Percentiles rank a stretch among this genome's conserved stretches.
phyloP scores from a whole-genome alignment of 2,888 invertebrate genomes.

The Dilophus febrilis region DNA sequence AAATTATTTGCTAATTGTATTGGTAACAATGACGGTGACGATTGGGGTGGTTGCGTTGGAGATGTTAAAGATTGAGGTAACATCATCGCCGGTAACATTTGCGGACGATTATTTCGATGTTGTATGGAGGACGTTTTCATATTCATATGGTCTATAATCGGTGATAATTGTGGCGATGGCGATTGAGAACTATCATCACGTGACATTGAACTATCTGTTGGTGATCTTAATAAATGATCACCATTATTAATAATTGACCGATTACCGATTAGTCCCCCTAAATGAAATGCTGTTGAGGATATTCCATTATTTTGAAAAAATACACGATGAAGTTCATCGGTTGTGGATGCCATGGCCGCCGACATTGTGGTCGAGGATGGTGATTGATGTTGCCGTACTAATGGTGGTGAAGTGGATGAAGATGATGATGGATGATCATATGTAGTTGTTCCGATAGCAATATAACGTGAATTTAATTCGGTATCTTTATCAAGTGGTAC shows the following conservation, averaged over 20 bases:
- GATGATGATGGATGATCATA: slow-evolving; percentile 2
- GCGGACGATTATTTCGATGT: slow-evolving; percentile 18
- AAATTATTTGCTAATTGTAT: no score
- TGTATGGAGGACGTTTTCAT: slow-evolving; percentile 16
- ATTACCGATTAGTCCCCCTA: no score
- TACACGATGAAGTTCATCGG: no score
- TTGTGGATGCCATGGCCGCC: no score
- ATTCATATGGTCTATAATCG: slow-evolving; percentile 13
- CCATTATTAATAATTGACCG: no score
- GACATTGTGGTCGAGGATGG: no score
- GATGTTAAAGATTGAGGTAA: neutral
- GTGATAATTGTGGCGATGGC: slow-evolving; percentile 14
- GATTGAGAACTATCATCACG: slow-evolving; percentile 12
- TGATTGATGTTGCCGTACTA: no score
- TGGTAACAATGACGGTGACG: no score
- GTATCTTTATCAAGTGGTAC: neutral
- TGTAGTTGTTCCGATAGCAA: no score
- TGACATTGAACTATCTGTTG: slow-evolving; percentile 11
- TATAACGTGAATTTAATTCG: neutral
- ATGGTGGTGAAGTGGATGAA: no score
- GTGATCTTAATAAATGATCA: slow-evolving; percentile 5
- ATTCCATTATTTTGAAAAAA: no score
- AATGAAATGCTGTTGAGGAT: slow-evolving; percentile 11
- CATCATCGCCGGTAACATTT: slow-evolving; percentile 15
- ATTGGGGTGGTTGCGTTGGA: slow-evolving; percentile 14